A percentile compares a stretch with the other conserved stretches of the same genome.
These are phyloP conservation scores for Dromas ardeola DNA, from an alignment of 2,113 vertebrate species.

Conservation along the genomic window DNA sequence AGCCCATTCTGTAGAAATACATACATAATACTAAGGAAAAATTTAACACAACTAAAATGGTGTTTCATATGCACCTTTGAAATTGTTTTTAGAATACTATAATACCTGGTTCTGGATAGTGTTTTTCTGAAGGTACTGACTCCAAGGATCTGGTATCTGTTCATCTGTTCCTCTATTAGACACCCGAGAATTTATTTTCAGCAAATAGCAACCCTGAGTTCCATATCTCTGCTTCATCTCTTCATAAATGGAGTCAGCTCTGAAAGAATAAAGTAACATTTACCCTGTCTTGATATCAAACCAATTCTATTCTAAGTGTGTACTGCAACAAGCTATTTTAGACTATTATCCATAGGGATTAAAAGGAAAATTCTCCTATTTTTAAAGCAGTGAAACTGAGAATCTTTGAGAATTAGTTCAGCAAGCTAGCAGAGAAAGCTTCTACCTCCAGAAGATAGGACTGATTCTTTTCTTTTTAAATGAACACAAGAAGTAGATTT, in stretches of 20 bases:
- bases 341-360: not conserved
- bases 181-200: constrained; percentile 93
- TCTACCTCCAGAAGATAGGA: not conserved
- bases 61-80: not conserved
- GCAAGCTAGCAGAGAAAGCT: not conserved
- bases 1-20: not conserved
- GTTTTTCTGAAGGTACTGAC: constrained; percentile 93
- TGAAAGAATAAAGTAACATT: constrained; percentile 49
- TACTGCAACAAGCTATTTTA: not conserved
- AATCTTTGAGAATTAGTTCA: not conserved
- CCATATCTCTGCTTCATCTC: constrained; percentile 98
- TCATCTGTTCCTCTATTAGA: constrained; percentile 84
- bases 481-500: not conserved
- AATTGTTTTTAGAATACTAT: not conserved
- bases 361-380: not conserved
- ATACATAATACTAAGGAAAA: not conserved
- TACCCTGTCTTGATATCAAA: not conserved
- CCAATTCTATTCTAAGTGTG: not conserved
- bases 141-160: constrained; percentile 98
- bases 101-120: constrained; percentile 86
- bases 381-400: not conserved
- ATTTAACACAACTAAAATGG: not conserved
- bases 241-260: constrained; percentile 93
- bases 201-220: constrained; percentile 93
- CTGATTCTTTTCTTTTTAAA: not conserved